A percentile compares a stretch with the other conserved stretches of the same genome.
Evolutionary conservation across 2,797 vertebrate species (phyloP).

Genomic region (Paguma larvata): DNA sequence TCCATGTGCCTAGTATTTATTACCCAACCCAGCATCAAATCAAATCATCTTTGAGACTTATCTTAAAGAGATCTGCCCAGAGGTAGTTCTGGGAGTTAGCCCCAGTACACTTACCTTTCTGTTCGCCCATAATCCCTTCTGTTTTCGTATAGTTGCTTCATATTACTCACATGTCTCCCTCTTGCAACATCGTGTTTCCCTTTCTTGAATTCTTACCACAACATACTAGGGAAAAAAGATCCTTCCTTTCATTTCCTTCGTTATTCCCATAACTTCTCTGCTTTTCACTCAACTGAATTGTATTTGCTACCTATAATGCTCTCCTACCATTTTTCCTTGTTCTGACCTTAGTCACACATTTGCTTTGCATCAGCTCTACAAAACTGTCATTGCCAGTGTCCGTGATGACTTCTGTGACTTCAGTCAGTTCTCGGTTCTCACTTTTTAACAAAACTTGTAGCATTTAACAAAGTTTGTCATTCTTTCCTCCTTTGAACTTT

Average conservation of each 20-base stretch:
- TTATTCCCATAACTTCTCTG: not conserved
- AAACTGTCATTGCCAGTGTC: not conserved
- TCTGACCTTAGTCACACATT: not conserved
- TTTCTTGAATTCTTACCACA: constrained; percentile 1
- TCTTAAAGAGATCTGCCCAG: not conserved
- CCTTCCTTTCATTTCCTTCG: not conserved
- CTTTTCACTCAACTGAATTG: not conserved
- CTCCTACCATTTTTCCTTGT: not conserved
- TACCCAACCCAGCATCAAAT: not conserved
- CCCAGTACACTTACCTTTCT: not conserved
- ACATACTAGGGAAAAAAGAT: not conserved
- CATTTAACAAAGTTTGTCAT: not conserved
- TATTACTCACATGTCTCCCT: not conserved
- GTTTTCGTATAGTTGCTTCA: not conserved
- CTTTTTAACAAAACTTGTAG: not conserved
- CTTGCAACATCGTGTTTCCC: not conserved
- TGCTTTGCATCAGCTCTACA: not conserved
- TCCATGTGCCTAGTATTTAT: not conserved
- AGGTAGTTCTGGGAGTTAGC: not conserved
- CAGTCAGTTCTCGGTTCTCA: not conserved
- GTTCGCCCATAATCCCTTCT: not conserved
- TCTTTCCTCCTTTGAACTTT: not conserved
- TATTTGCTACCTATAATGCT: not conserved
- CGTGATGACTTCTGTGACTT: not conserved
- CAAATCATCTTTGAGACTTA: not conserved